A percentile compares a stretch with the other conserved stretches of the same genome.
phyloP scores from a whole-genome alignment of 2,888 invertebrate genomes.

The Lepas anatifera region DNA sequence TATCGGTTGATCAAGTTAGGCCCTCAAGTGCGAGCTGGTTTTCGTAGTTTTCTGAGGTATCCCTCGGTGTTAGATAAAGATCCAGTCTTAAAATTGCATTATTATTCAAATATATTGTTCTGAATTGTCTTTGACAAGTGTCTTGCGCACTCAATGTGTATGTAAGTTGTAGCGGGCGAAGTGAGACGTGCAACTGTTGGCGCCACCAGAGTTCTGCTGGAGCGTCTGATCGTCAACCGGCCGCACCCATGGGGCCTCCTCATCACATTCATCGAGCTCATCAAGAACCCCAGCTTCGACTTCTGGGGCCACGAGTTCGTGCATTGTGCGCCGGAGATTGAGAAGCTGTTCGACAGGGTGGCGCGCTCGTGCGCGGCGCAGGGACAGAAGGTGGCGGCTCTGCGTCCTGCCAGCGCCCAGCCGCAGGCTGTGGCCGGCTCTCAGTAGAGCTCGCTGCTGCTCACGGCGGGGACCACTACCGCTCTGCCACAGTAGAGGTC shows the following conservation, averaged over 20 bases:
- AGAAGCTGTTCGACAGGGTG: slow-evolving; percentile 68
- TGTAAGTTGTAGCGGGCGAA: too few species aligned
- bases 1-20: too few species aligned
- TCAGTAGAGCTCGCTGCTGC: slow-evolving; percentile 1
- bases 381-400: slow-evolving; percentile 20
- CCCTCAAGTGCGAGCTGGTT: too few species aligned
- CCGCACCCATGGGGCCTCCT: slow-evolving; percentile 99
- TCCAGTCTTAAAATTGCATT: too few species aligned
- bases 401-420: slow-evolving; percentile 13
- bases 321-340: slow-evolving; percentile 98
- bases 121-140: too few species aligned
- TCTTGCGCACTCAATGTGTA: too few species aligned
- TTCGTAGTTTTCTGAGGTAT: too few species aligned
- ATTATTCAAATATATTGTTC: too few species aligned
- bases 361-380: slow-evolving; percentile 83
- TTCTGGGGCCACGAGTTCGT: slow-evolving; percentile 99
- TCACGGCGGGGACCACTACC: too few species aligned
- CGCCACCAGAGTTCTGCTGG: slow-evolving; percentile 69
- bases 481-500: too few species aligned
- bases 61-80: too few species aligned
- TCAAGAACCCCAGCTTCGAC: slow-evolving; percentile 95
- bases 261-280: slow-evolving; percentile 97
- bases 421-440: slow-evolving; percentile 20
- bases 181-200: too few species aligned
- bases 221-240: slow-evolving; percentile 91